These are phyloP conservation scores for Brachylomia viminalis DNA, from an alignment of 2,888 invertebrate species.

Conservation along the genomic window DNA sequence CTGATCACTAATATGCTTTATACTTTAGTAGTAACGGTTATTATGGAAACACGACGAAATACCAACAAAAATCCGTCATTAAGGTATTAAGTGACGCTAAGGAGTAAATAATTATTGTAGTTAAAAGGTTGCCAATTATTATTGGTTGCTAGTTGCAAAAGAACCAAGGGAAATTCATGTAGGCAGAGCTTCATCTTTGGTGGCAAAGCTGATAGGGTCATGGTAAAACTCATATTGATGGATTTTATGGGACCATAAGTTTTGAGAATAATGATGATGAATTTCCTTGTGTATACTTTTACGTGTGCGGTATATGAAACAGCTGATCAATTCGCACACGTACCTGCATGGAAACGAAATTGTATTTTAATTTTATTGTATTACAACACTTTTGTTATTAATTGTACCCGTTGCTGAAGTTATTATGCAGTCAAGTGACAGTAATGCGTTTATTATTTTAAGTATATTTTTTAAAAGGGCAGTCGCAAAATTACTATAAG, in stretches of 20 bases:
- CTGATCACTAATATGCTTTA: neutral
- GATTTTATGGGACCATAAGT: constrained; percentile 1
- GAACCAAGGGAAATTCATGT: neutral
- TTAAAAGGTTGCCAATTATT: neutral
- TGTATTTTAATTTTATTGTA: constrained; percentile 40
- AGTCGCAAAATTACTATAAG: constrained; percentile 47
- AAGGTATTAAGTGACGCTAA: neutral
- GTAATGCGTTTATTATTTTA: constrained; percentile 60
- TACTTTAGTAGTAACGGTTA: neutral
- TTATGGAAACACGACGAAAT: neutral
- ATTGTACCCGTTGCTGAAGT: constrained; percentile 52
- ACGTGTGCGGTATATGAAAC: constrained; percentile 33
- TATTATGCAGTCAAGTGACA: constrained; percentile 58
- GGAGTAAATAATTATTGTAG: too few species aligned
- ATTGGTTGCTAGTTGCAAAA: neutral
- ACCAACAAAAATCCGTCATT: too few species aligned
- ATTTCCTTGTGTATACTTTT: constrained; percentile 14
- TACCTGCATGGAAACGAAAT: constrained; percentile 30
- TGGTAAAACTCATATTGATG: neutral
- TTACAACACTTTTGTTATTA: constrained; percentile 56
- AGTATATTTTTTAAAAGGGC: constrained; percentile 55
- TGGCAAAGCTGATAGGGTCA: too few species aligned
- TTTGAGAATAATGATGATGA: constrained; percentile 22
- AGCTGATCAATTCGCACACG: constrained; percentile 15
- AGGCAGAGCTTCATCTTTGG: neutral